Base-by-base conservation (phyloP, 2,888 invertebrate genomes). In the Andrena fulva region DNA sequence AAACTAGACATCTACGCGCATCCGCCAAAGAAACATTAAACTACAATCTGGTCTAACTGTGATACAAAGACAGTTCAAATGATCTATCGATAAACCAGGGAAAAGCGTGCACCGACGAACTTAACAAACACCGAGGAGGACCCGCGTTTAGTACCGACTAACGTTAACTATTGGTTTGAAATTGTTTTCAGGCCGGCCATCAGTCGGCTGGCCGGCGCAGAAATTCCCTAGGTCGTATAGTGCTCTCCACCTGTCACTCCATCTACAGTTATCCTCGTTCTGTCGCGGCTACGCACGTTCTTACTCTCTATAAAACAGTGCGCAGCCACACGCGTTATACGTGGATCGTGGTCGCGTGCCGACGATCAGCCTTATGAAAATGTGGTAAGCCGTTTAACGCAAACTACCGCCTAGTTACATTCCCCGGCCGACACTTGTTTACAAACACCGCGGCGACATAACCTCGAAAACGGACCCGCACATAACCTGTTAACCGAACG, bases 361-460 rank as follows among this genome's bases (percentile, higher is more conserved):
- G 66, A 69, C 50, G 77, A 77, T 64, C 56, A 64, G 82, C 77
- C 71, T 54, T 70, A 62, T 64, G 86, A 90, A 90, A 77, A 91
- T 91, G 91, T 89, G 91, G 91, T 91, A 84, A 91, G 89, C 69
- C 50, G 20, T 63, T 72, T 63, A 68, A 67, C 50, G 20, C 54
- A 31, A 74, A 42, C 60, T 52, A 60, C 54, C 63, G 27, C 42
- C 78, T 71, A 76, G 70, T 77, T 73, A 77, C 52, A 72, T 74
- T 74, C 63, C 16, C 59, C 67, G 63, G 27, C 27, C 50, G 54
- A 35, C 70, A 64, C 86, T 88, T 91, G 91, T 91, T 91, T 91
- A 91, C 90, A 90, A 90, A 90, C 89, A 90, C 33, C 35, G n/a
- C 33, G 60, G 69, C 35, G 52, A 87, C 89, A 84, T 90, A 91